Conservation (phyloP, 2,113 vertebrate species). For the Odontophorus gujanensis region DNA sequence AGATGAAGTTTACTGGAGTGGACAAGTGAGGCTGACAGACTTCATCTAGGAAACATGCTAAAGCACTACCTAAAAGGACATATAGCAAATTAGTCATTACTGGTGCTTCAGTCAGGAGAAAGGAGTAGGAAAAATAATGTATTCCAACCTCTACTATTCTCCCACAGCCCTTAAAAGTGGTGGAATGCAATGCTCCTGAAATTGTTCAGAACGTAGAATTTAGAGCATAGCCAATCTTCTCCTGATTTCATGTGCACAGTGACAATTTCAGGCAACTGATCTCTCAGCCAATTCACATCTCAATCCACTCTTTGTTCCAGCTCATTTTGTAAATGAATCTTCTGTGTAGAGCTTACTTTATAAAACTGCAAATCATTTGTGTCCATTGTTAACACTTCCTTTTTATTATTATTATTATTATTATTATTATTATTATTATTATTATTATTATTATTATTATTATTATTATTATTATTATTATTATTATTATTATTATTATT, state of each 20-base stretch:
- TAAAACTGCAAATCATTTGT: neutral
- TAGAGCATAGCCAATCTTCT: neutral
- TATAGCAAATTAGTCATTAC: neutral
- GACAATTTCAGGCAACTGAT: neutral
- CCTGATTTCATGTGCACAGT: neutral
- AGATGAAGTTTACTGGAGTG: neutral
- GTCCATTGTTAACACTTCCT: neutral
- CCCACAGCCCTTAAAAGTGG: neutral
- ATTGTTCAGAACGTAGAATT: neutral
- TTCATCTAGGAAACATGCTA: neutral
- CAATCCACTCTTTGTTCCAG: neutral
- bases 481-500: neutral
- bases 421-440: neutral
- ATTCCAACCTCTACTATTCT: neutral
- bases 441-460: neutral
- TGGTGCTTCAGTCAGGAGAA: neutral
- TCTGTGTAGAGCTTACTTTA: neutral
- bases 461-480: neutral
- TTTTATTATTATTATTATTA: neutral
- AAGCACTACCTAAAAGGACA: neutral
- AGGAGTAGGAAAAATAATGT: neutral
- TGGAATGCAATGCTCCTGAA: neutral
- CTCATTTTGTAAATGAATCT: neutral
- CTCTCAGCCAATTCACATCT: neutral
- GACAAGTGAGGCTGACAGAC: neutral